A percentile compares a stretch with the other conserved stretches of the same genome.
Evolutionary conservation across 1,140 invertebrate genomes (phyloP).

Genomic region (Dysdera silvatica): DNA sequence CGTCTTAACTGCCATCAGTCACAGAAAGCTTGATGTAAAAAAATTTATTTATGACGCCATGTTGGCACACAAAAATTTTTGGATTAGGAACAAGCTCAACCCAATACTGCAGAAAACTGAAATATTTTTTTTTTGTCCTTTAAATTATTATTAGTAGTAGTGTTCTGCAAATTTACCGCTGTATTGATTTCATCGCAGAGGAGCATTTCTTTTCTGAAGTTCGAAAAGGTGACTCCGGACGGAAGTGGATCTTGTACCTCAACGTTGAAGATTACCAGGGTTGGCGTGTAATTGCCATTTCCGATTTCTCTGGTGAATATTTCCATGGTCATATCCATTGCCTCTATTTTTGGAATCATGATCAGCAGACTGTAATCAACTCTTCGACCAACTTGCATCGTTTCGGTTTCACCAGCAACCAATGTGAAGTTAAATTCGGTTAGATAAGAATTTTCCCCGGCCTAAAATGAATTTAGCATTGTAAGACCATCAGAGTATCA

Average conservation of each 20-base stretch:
- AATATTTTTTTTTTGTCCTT: no score
- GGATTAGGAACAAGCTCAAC: no score
- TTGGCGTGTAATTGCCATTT: conserved; percentile 25
- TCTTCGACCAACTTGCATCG: conserved; percentile 21
- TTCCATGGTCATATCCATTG: conserved; percentile 36
- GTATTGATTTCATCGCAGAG: conserved; percentile 23
- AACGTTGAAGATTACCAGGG: conserved; percentile 33
- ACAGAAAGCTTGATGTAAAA: no score
- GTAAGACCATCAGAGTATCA: no score
- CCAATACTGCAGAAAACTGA: no score
- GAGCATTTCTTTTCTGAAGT: conserved; percentile 22
- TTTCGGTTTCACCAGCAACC: conserved; percentile 21
- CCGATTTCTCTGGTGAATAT: conserved; percentile 35
- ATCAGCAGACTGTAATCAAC: conserved; percentile 27
- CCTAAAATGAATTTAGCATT: no score
- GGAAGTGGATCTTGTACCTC: conserved; percentile 14
- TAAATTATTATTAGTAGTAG: no score
- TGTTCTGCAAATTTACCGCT: no score
- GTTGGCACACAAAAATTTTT: no score
- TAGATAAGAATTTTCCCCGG: conserved; percentile 2
- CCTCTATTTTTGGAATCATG: conserved; percentile 21
- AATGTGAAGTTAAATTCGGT: conserved; percentile 25
- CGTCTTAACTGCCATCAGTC: no score
- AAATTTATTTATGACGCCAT: no score
- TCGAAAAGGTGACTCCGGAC: conserved; percentile 4